Conservation (phyloP, 1,140 invertebrate species). For the Galleria mellonella region DNA sequence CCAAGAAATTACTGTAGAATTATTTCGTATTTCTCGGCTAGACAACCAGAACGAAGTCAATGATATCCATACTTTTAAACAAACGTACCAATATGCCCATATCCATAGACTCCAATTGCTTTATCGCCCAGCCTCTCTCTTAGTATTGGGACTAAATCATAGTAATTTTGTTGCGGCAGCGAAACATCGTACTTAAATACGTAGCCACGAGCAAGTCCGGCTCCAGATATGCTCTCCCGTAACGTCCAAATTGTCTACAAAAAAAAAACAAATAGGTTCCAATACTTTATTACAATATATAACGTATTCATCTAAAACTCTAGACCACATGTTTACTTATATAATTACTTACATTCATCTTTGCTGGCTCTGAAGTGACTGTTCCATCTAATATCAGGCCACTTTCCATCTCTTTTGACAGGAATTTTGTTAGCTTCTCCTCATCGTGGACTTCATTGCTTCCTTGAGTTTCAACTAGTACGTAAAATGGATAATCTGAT, state of each 20-base stretch:
- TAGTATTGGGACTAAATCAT: constrained; percentile 86
- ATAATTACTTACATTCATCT: constrained; percentile 86
- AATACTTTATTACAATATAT: neutral
- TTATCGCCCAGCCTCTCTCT: constrained; percentile 77
- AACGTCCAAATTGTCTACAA: constrained; percentile 87
- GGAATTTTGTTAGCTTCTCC: constrained; percentile 88
- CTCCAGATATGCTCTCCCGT: constrained; percentile 89
- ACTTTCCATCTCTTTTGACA: constrained; percentile 82
- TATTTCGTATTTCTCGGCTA: too few species aligned
- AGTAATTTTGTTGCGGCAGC: constrained; percentile 88
- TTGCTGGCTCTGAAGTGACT: constrained; percentile 84
- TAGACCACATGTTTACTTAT: too few species aligned
- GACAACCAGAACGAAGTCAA: too few species aligned
- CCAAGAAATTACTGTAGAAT: too few species aligned
- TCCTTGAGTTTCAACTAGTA: constrained; percentile 93
- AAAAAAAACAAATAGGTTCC: constrained; percentile 10
- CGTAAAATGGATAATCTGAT: constrained; percentile 87
- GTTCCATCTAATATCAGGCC: constrained; percentile 89
- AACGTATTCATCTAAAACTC: too few species aligned
- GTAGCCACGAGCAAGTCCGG: constrained; percentile 88
- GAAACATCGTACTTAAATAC: constrained; percentile 98
- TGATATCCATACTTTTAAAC: neutral
- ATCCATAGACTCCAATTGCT: constrained; percentile 84
- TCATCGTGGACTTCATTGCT: constrained; percentile 88
- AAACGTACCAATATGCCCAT: constrained; percentile 90